Evolutionary conservation across 1,140 invertebrate species (phyloP).

Genomic region (Samia ricini): DNA sequence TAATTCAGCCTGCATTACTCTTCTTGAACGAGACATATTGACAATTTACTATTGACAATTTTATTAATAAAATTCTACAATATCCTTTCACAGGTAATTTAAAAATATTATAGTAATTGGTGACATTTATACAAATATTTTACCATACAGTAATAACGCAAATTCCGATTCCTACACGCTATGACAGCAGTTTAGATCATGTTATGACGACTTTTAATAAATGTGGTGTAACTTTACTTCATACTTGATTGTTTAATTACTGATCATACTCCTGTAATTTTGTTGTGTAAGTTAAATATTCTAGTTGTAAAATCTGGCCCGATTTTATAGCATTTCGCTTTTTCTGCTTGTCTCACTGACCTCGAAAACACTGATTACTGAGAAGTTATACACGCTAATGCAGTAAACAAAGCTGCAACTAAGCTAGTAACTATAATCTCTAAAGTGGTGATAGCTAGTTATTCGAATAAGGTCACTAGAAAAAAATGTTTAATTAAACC

Average conservation of each 20-base stretch:
- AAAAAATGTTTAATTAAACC: slow-evolving; percentile 34
- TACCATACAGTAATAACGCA: background rate
- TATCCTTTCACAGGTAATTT: too few relatives aligned
- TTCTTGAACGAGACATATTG: too few relatives aligned
- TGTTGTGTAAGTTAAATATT: too few relatives aligned
- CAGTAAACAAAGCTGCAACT: background rate
- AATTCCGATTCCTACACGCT: background rate
- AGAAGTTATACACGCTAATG: background rate
- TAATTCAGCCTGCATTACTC: too few relatives aligned
- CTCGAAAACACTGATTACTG: background rate
- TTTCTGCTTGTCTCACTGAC: background rate
- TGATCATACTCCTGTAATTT: too few relatives aligned
- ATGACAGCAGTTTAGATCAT: background rate
- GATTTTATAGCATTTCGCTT: background rate
- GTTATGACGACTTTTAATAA: background rate
- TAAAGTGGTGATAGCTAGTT: background rate
- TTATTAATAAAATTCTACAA: too few relatives aligned
- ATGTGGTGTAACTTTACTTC: too few relatives aligned
- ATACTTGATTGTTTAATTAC: too few relatives aligned
- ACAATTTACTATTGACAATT: too few relatives aligned
- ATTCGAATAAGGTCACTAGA: background rate
- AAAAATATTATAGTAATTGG: background rate
- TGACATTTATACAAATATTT: background rate
- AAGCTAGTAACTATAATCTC: background rate
- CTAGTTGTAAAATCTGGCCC: background rate